Evolutionary conservation across 2,113 vertebrate species (phyloP), one percentile per base, ranked within the genome.

Genomic region (Carassius auratus): DNA sequence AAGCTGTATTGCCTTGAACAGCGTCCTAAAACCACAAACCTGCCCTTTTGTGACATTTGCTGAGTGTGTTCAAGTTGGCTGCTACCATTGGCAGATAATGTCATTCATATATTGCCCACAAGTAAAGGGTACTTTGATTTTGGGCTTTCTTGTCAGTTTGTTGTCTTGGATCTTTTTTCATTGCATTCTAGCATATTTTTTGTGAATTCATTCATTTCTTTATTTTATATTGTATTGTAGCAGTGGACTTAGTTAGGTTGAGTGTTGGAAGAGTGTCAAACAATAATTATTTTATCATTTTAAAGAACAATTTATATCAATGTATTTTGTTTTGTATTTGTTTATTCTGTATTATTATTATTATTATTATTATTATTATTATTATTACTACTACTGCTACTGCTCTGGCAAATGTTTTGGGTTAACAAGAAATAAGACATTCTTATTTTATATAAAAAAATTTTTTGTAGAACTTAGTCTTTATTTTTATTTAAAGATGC

Each of bases 31-130:
- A 73, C 48, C 50, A 42, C 50, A 57, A 59, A 83, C 33, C 21
- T 73, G 81, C 48, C 68, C 68, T 83, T 73, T 83, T 83, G 48
- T 83, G 81, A 83, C 66, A 73, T 73, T 83, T 83, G 81, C 81
- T 59, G 50, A 73, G 30, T 83, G 19, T 73, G 66, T 83, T 73
- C 68, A 59, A 59, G 81, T 73, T 55, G 66, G 21, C 68, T 71
- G 9, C 8, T 45, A 33, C 80, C 59, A 42, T 23, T 83, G 66
- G 42, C 68, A 83, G 64, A 66, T 69, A 83, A 83, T 71, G 64
- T 68, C 38, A 68, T 81, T 81, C 38, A 66, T 81, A 26, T 61
- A 81, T 68, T 68, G 21, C 61, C 33, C 26, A 33, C 12, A 69
- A 38, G 36, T 57, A 17, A 33, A n/a, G 9, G 10, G 30, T 57